Evolutionary conservation across 2,113 vertebrate genomes (phyloP).

Genomic region (Pomatorhinus ruficollis): DNA sequence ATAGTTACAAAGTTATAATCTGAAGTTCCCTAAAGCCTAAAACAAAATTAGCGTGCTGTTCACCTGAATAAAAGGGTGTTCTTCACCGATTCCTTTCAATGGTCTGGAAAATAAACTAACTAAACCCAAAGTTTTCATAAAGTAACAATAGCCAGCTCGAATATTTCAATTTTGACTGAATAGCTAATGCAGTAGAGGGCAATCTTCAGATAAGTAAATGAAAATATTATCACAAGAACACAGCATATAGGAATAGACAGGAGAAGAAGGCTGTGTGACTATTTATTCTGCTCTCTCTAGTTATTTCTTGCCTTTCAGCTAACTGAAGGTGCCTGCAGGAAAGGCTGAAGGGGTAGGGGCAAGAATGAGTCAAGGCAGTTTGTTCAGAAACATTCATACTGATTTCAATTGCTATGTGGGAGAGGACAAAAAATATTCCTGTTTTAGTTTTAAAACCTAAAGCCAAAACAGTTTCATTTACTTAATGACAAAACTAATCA

Average conservation of each 20-base stretch:
- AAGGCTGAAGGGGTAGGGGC: not conserved
- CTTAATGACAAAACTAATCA: not conserved
- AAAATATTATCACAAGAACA: not conserved
- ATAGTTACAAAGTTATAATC: constrained; percentile 1
- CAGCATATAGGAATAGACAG: not conserved
- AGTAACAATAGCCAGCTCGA: not conserved
- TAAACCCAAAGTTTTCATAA: not conserved
- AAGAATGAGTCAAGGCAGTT: not conserved
- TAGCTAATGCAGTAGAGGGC: not conserved
- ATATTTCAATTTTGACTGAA: not conserved
- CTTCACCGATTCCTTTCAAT: not conserved
- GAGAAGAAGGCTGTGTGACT: not conserved
- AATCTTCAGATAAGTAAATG: not conserved
- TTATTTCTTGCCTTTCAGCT: not conserved
- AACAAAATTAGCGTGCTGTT: not conserved
- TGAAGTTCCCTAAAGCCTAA: not conserved
- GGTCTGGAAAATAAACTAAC: not conserved
- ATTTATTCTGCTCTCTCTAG: not conserved
- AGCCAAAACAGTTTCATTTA: not conserved
- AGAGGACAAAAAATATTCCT: not conserved
- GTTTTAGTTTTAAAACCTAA: not conserved
- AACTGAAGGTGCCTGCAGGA: not conserved
- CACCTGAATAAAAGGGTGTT: not conserved
- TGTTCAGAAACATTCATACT: not conserved
- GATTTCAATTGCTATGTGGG: not conserved